Conservation (phyloP, 2,113 vertebrate species). For the Carollia perspicillata region DNA sequence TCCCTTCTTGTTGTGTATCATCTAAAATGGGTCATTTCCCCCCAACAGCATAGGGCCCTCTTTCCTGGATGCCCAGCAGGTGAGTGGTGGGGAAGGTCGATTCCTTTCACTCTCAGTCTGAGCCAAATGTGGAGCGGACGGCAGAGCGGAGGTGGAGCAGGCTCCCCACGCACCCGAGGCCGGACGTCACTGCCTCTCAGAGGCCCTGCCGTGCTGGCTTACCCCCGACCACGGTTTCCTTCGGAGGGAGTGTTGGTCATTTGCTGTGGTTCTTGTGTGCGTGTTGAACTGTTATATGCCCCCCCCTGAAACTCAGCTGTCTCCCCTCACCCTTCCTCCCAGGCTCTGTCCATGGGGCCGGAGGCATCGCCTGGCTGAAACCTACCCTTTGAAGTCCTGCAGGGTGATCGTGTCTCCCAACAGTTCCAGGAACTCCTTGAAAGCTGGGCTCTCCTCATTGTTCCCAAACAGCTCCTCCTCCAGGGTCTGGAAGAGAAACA, state of each 20-base stretch:
- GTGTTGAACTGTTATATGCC: not conserved
- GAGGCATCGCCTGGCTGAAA: not conserved
- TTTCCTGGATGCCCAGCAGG: not conserved
- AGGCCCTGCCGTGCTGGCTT: not conserved
- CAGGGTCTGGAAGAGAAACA: slow-evolving; percentile 83
- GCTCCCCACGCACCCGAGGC: not conserved
- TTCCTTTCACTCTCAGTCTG: not conserved
- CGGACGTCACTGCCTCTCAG: not conserved
- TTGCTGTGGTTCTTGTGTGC: not conserved
- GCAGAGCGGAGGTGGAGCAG: not conserved
- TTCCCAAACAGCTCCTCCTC: slow-evolving; percentile 96
- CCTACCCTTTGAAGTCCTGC: slow-evolving; percentile 96
- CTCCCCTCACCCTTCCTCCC: not conserved
- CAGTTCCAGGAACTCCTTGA: slow-evolving; percentile 90
- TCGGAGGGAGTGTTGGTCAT: not conserved
- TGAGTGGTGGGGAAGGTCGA: not conserved
- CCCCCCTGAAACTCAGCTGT: not conserved
- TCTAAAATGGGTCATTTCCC: slow-evolving; percentile 27
- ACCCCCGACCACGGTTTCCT: not conserved
- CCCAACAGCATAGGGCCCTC: not conserved
- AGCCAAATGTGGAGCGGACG: slow-evolving; percentile 10
- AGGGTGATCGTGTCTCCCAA: slow-evolving; percentile 93
- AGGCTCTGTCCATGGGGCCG: not conserved
- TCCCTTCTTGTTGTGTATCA: not conserved
- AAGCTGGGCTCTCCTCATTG: slow-evolving; percentile 90